Evolutionary conservation across 2,797 vertebrate genomes (phyloP).

Genomic region (Hozukius guyotensis): DNA sequence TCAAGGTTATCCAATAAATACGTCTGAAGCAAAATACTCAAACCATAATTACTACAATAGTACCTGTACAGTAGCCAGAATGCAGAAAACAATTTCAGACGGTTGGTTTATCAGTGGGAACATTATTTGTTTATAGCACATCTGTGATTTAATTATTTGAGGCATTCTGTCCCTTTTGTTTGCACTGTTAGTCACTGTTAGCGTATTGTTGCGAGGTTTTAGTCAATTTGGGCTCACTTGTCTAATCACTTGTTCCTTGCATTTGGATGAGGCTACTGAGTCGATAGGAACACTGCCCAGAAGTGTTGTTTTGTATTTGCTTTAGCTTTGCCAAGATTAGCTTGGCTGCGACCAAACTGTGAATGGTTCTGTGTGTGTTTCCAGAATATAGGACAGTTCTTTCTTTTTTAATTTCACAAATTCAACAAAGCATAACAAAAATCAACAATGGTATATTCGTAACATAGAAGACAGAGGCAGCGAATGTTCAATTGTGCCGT

Average conservation of each 20-base stretch:
- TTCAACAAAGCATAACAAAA: conserved; percentile 39
- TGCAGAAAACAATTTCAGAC: conserved; percentile 14
- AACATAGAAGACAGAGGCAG: background rate
- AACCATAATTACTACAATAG: background rate
- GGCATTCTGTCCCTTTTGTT: conserved; percentile 43
- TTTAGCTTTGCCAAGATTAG: conserved; percentile 60
- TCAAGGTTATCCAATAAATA: background rate
- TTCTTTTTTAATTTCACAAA: conserved; percentile 35
- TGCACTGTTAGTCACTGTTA: conserved; percentile 31
- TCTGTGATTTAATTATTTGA: conserved; percentile 55
- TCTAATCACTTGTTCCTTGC: conserved; percentile 68
- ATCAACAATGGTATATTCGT: conserved; percentile 2
- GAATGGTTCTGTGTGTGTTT: conserved; percentile 33
- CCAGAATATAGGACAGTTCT: conserved; percentile 27
- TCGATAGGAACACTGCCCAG: conserved; percentile 63
- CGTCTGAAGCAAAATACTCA: background rate
- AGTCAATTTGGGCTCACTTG: conserved; percentile 60
- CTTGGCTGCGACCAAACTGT: conserved; percentile 55
- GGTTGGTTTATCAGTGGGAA: conserved; percentile 13
- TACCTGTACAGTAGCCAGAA: conserved; percentile 4
- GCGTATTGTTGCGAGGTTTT: conserved; percentile 58
- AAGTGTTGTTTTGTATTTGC: conserved; percentile 63
- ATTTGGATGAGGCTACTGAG: conserved; percentile 58
- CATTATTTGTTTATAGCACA: conserved; percentile 37
- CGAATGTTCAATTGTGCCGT: background rate